Percentiles rank a stretch among this genome's conserved stretches.
Evolutionary conservation across 2,113 vertebrate genomes (phyloP).

Genomic region (Hippocampus abdominalis): DNA sequence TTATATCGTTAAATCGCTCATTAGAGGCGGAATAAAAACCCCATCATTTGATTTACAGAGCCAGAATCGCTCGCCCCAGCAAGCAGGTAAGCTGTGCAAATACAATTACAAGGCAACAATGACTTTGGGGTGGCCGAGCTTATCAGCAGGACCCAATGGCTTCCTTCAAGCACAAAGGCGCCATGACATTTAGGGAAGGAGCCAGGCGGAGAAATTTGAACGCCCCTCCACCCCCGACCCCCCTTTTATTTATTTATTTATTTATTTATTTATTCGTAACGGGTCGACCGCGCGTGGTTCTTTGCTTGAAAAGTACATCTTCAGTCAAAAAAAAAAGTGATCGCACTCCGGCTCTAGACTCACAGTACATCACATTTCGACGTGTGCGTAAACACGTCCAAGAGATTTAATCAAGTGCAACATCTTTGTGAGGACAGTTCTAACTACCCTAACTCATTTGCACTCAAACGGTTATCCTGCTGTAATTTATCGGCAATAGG

Average conservation of each 20-base stretch:
- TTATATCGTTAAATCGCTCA: constrained; percentile 74
- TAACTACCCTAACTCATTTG: constrained; percentile 53
- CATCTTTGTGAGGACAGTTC: constrained; percentile 40
- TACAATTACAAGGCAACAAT: constrained; percentile 59
- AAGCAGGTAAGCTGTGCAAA: constrained; percentile 66
- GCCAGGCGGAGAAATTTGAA: not conserved
- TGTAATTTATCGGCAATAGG: constrained; percentile 53
- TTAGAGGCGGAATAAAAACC: constrained; percentile 56
- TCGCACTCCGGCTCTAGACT: not conserved
- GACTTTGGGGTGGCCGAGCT: constrained; percentile 48
- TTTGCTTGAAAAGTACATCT: no score
- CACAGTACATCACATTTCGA: not conserved
- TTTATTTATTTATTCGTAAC: no score
- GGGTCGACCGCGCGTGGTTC: no score
- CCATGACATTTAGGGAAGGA: constrained; percentile 51
- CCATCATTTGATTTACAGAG: constrained; percentile 58
- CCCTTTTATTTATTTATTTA: no score
- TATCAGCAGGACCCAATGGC: constrained; percentile 29
- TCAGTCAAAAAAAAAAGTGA: no score
- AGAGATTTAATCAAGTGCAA: constrained; percentile 43
- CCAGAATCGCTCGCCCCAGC: constrained; percentile 41
- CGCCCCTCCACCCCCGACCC: no score
- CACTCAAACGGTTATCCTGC: constrained; percentile 53
- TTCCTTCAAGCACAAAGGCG: constrained; percentile 35
- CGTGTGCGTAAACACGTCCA: constrained; percentile 14